Conservation (phyloP, 2,888 invertebrate genomes). For the Drosophila anomalata region DNA sequence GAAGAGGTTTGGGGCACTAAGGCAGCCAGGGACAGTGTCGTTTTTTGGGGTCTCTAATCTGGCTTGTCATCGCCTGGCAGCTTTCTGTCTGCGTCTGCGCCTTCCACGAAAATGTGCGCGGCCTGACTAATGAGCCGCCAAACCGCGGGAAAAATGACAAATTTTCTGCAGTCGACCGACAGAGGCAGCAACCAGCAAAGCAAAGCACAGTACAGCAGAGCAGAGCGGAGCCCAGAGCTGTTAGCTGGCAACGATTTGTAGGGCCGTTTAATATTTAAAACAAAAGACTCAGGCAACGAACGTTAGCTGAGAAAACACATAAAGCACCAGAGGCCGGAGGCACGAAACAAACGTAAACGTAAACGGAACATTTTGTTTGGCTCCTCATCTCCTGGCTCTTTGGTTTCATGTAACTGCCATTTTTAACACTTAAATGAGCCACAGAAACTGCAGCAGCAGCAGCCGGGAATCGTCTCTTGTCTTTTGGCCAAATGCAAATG, state of each 20-base stretch:
- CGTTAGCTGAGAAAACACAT: slow-evolving; percentile 52
- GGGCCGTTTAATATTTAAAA: slow-evolving; percentile 78
- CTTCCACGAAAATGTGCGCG: slow-evolving; percentile 77
- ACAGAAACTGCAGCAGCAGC: slow-evolving; percentile 29
- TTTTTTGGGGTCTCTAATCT: slow-evolving; percentile 62
- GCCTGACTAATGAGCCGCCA: slow-evolving; percentile 76
- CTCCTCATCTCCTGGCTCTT: slow-evolving; percentile 11
- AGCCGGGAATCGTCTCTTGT: slow-evolving; percentile 22
- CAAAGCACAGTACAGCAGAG: slow-evolving; percentile 3
- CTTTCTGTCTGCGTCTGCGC: slow-evolving; percentile 70
- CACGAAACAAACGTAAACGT: slow-evolving; percentile 67
- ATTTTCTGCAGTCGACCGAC: slow-evolving; percentile 58
- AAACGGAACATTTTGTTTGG: slow-evolving; percentile 59
- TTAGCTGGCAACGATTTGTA: slow-evolving; percentile 67
- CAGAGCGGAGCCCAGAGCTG: not conserved
- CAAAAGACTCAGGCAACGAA: slow-evolving; percentile 74
- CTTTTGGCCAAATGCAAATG: slow-evolving; percentile 72
- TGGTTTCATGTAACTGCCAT: slow-evolving; percentile 72
- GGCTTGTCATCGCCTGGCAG: slow-evolving; percentile 76
- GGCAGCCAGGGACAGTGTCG: slow-evolving; percentile 46
- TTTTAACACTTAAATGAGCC: slow-evolving; percentile 77
- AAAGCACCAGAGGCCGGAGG: slow-evolving; percentile 46
- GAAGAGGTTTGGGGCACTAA: slow-evolving; percentile 4
- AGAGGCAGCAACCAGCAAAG: slow-evolving; percentile 42
- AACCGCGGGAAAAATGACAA: slow-evolving; percentile 80